Conservation (phyloP, 2,797 vertebrate genomes). For the Karalla daura region DNA sequence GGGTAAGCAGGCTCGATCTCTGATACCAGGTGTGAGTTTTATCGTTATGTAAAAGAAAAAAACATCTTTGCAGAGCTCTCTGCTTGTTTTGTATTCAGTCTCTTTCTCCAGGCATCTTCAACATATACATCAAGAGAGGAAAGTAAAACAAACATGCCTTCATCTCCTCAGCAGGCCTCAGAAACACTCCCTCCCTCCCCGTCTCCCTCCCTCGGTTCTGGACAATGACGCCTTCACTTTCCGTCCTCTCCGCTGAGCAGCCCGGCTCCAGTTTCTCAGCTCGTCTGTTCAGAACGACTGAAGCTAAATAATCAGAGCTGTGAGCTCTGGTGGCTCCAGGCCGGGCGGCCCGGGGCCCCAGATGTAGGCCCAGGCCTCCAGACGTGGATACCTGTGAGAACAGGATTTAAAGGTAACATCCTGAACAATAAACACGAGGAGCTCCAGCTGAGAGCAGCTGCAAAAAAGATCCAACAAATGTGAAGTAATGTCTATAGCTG, state of each 20-base stretch:
- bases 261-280: conserved; percentile 5
- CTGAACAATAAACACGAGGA: conserved; percentile 22
- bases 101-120: too few species aligned
- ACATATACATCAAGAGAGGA: too few species aligned
- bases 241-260: background rate
- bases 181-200: background rate
- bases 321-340: conserved; percentile 34
- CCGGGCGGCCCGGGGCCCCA: conserved; percentile 36
- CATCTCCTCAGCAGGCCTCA: conserved; percentile 3
- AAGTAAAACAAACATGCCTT: background rate
- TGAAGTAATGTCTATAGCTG: too few species aligned
- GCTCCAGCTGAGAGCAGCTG: conserved; percentile 27
- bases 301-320: background rate
- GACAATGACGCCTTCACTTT: background rate
- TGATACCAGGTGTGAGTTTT: too few species aligned
- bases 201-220: background rate
- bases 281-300: background rate
- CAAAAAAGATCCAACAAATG: too few species aligned
- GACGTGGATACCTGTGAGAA: conserved; percentile 68
- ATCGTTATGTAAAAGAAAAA: too few species aligned
- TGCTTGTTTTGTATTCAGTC: too few species aligned
- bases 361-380: conserved; percentile 72
- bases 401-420: background rate
- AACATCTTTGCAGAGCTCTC: too few species aligned
- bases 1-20: too few species aligned